A percentile compares a stretch with the other conserved stretches of the same genome.
phyloP scores from a whole-genome alignment of 2,888 invertebrate species.

The Thyatira batis region DNA sequence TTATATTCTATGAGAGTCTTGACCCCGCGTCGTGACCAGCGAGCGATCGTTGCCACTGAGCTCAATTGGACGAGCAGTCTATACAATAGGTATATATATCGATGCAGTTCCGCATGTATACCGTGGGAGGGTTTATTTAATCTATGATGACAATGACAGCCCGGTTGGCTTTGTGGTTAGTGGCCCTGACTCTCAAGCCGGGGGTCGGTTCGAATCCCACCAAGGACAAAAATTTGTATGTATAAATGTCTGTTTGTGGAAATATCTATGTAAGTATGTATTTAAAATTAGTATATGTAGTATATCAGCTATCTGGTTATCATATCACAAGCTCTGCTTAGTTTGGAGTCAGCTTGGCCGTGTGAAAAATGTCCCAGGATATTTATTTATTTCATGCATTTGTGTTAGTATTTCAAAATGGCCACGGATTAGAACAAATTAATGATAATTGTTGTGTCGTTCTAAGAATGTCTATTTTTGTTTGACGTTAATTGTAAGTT shows the following conservation, averaged over 20 bases:
- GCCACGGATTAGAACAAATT: neutral
- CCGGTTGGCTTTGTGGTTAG: no score
- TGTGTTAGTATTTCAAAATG: constrained; percentile 8
- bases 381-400: no score
- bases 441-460: neutral
- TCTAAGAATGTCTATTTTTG: neutral
- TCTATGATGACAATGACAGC: constrained; percentile 1
- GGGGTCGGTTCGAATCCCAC: no score
- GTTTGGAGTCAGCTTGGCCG: no score
- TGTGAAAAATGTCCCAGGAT: no score
- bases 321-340: no score
- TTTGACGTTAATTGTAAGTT: neutral
- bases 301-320: no score
- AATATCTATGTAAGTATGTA: no score
- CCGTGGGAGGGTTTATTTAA: constrained; percentile 20
- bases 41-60: constrained; percentile 73
- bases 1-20: constrained; percentile 62
- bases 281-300: no score
- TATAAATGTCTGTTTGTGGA: constrained; percentile 19
- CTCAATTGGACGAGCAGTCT: constrained; percentile 61
- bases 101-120: constrained; percentile 25
- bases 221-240: constrained; percentile 17
- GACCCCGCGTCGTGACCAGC: constrained; percentile 75
- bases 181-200: no score
- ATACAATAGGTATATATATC: constrained; percentile 19